A percentile compares a stretch with the other conserved stretches of the same genome.
Evolutionary conservation across 2,113 vertebrate species (phyloP).

Genomic region (Albula glossodonta): DNA sequence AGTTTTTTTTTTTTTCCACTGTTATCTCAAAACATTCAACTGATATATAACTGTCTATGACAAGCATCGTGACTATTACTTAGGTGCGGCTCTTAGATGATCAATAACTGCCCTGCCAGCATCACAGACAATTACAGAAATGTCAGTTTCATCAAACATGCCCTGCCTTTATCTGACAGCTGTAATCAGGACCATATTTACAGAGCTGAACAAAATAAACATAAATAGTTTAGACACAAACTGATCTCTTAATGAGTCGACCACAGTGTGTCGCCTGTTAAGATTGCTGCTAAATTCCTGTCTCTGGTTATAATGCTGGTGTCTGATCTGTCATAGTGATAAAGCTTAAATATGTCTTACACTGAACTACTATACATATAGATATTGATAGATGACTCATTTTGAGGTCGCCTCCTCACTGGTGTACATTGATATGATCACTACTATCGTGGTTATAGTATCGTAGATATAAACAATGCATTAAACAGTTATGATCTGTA

Average conservation of each 20-base stretch:
- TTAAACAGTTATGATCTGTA: background rate
- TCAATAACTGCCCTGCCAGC: background rate
- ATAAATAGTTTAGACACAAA: background rate
- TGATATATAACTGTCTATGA: background rate
- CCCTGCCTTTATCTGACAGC: background rate
- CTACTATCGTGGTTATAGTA: background rate
- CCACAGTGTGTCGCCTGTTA: background rate
- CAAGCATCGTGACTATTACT: background rate
- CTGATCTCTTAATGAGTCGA: background rate
- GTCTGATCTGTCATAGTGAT: background rate
- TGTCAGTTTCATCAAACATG: background rate
- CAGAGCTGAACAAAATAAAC: background rate
- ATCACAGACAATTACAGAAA: background rate
- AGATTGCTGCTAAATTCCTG: background rate
- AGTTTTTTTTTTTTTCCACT: background rate
- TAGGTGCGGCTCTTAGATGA: background rate
- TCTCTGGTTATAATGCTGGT: background rate
- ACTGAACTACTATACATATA: background rate
- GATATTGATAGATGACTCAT: background rate
- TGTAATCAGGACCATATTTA: background rate
- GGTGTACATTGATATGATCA: too few species aligned
- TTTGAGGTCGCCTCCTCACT: background rate
- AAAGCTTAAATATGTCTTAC: background rate
- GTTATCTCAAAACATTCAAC: background rate
- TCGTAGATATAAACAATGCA: background rate